A percentile compares a stretch with the other conserved stretches of the same genome.
phyloP scores from a whole-genome alignment of 2,888 invertebrate species.

The Amblyjoppa proteus region DNA sequence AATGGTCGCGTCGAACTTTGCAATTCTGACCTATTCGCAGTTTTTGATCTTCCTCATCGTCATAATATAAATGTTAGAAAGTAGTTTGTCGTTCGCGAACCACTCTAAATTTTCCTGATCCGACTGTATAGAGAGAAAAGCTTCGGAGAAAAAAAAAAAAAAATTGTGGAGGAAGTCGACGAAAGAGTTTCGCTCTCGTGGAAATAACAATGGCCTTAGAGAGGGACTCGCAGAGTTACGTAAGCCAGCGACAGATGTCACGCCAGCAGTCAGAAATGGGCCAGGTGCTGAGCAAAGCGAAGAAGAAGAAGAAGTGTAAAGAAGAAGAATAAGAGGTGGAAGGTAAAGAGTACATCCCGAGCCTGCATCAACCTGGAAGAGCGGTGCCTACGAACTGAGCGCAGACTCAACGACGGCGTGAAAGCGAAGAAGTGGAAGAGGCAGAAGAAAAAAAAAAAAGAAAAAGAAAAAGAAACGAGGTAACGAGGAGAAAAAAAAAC shows the following conservation, averaged over 20 bases:
- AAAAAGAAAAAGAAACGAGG: slow-evolving; percentile 16
- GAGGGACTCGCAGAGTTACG: slow-evolving; percentile 47
- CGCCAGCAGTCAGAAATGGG: slow-evolving; percentile 55
- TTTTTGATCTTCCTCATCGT: not conserved
- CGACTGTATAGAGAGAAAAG: not conserved
- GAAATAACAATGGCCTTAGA: slow-evolving; percentile 16
- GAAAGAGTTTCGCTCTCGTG: not conserved
- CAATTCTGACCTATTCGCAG: not conserved
- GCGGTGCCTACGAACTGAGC: slow-evolving; percentile 49
- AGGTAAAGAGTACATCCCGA: slow-evolving; percentile 41
- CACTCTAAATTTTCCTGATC: not conserved
- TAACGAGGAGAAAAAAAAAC: slow-evolving; percentile 7
- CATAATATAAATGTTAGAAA: no score
- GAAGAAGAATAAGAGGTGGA: slow-evolving; percentile 20
- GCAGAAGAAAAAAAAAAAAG: not conserved
- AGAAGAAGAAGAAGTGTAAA: slow-evolving; percentile 31
- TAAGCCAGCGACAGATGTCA: slow-evolving; percentile 69
- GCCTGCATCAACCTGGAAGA: slow-evolving; percentile 62
- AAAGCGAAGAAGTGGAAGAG: slow-evolving; percentile 18
- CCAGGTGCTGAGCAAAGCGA: slow-evolving; percentile 44
- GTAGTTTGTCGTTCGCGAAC: no score
- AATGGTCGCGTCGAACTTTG: not conserved
- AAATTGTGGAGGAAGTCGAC: slow-evolving; percentile 3
- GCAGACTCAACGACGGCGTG: slow-evolving; percentile 23
- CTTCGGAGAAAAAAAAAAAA: slow-evolving; percentile 23